These are phyloP conservation scores for Siderastrea siderea DNA, from an alignment of 92 coral and sea anemone genomes.

Conservation along the genomic window DNA sequence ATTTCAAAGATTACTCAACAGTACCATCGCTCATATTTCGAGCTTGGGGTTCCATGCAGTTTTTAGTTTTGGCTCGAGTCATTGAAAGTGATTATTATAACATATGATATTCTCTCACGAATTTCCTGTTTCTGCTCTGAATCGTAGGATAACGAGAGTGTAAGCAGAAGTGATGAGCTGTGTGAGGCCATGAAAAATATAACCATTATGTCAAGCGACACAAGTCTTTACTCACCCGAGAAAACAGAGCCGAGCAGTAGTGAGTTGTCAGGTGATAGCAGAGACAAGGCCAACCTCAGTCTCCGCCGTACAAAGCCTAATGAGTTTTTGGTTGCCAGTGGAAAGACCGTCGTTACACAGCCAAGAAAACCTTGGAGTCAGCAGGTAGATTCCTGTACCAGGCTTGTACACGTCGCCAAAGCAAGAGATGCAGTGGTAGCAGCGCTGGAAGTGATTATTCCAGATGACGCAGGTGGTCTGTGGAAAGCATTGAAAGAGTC, in stretches of 20 bases:
- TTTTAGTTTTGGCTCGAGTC: not conserved
- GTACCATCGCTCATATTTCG: too few relatives aligned
- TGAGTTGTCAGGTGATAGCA: slow-evolving; percentile 30
- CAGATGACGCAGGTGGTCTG: slow-evolving; percentile 22
- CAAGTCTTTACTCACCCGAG: slow-evolving; percentile 10
- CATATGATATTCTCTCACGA: not conserved
- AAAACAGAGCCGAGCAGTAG: slow-evolving; percentile 33
- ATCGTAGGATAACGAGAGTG: slow-evolving; percentile 7
- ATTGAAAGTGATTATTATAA: too few relatives aligned
- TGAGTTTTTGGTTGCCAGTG: slow-evolving; percentile 37
- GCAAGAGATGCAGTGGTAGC: slow-evolving; percentile 28
- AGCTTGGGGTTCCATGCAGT: not conserved
- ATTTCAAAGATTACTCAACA: too few relatives aligned
- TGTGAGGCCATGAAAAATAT: slow-evolving; percentile 40
- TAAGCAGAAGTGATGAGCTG: slow-evolving; percentile 24
- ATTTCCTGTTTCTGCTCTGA: slow-evolving; percentile 1
- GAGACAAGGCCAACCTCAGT: slow-evolving; percentile 9
- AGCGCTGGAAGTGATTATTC: slow-evolving; percentile 35
- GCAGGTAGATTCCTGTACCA: slow-evolving; percentile 9
- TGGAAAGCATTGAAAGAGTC: not conserved
- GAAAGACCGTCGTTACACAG: slow-evolving; percentile 26
- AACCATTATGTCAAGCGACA: slow-evolving; percentile 2
- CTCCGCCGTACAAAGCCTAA: slow-evolving; percentile 28
- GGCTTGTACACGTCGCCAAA: slow-evolving; percentile 5
- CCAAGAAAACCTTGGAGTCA: slow-evolving; percentile 25